A percentile compares a stretch with the other conserved stretches of the same genome.
These are phyloP conservation scores for Hirtodrosophila alboralis DNA, from an alignment of 2,888 invertebrate species.

Conservation along the genomic window DNA sequence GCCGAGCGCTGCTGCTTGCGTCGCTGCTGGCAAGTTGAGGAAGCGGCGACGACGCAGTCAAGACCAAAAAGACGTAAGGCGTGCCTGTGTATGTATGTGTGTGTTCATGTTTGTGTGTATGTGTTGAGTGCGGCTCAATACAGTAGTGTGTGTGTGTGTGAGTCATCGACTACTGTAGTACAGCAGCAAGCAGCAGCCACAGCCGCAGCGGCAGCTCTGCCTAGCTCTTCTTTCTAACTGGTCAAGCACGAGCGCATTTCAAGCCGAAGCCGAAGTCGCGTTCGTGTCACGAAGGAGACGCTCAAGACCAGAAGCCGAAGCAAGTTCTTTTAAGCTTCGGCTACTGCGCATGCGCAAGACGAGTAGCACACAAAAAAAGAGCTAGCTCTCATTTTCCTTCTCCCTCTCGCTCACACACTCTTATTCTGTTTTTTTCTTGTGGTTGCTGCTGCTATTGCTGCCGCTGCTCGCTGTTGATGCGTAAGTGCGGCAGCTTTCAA, in stretches of 20 bases:
- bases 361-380: slow-evolving; percentile 62
- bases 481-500: slow-evolving; percentile 60
- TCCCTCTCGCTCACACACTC: slow-evolving; percentile 4
- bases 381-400: slow-evolving; percentile 13
- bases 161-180: background rate
- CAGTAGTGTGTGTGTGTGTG: slow-evolving; percentile 45
- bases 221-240: slow-evolving; percentile 68
- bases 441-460: slow-evolving; percentile 19
- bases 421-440: slow-evolving; percentile 3
- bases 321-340: slow-evolving; percentile 67
- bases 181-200: slow-evolving; percentile 35
- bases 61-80: slow-evolving; percentile 53
- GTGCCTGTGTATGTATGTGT: slow-evolving; percentile 50
- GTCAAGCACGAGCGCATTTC: slow-evolving; percentile 55
- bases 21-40: slow-evolving; percentile 72
- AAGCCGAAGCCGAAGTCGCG: slow-evolving; percentile 52
- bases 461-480: no score
- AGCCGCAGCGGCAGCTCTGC: slow-evolving; percentile 42
- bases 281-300: slow-evolving; percentile 79
- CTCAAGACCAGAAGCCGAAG: slow-evolving; percentile 84
- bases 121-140: slow-evolving; percentile 60
- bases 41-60: slow-evolving; percentile 71
- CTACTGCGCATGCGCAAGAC: slow-evolving; percentile 77
- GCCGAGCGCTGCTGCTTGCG: slow-evolving; percentile 51
- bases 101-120: slow-evolving; percentile 34